phyloP scores from a whole-genome alignment of 2,888 invertebrate genomes.

The Tortrix viridana region DNA sequence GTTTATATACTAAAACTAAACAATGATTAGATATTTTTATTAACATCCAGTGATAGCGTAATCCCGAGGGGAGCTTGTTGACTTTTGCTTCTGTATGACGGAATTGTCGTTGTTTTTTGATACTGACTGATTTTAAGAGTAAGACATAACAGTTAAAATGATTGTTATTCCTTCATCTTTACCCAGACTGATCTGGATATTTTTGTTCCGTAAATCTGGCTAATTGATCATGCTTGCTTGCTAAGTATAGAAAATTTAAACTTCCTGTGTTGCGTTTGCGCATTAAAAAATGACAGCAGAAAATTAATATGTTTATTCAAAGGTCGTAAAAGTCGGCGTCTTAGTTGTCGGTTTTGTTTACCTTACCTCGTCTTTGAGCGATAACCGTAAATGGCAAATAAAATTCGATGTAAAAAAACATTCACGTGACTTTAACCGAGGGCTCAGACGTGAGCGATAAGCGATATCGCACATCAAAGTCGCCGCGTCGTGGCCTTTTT shows the following conservation, averaged over 20 bases:
- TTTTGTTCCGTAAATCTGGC: too few species aligned
- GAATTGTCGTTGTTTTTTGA: slow-evolving; percentile 16
- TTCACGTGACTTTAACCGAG: slow-evolving; percentile 42
- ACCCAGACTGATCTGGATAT: slow-evolving; percentile 3
- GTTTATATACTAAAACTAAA: slow-evolving; percentile 34
- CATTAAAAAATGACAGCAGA: background rate
- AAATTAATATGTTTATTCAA: background rate
- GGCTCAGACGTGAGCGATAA: slow-evolving; percentile 56
- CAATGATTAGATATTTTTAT: slow-evolving; percentile 39
- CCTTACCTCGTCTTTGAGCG: slow-evolving; percentile 11
- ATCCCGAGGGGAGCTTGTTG: slow-evolving; percentile 39
- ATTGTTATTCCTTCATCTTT: background rate
- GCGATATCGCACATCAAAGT: slow-evolving; percentile 58
- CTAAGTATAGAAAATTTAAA: too few species aligned
- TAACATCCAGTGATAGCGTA: slow-evolving; percentile 34
- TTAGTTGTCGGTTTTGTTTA: slow-evolving; percentile 17
- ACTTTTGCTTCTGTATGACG: slow-evolving; percentile 43
- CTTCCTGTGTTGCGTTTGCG: too few species aligned
- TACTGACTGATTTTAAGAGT: background rate
- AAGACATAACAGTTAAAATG: background rate
- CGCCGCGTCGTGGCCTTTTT: slow-evolving; percentile 45
- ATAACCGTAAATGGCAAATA: slow-evolving; percentile 29
- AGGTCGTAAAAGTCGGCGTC: background rate
- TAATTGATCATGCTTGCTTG: too few species aligned
- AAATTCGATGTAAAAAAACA: slow-evolving; percentile 30